Conservation (phyloP, 1,140 invertebrate species). For the Euschistus heros region DNA sequence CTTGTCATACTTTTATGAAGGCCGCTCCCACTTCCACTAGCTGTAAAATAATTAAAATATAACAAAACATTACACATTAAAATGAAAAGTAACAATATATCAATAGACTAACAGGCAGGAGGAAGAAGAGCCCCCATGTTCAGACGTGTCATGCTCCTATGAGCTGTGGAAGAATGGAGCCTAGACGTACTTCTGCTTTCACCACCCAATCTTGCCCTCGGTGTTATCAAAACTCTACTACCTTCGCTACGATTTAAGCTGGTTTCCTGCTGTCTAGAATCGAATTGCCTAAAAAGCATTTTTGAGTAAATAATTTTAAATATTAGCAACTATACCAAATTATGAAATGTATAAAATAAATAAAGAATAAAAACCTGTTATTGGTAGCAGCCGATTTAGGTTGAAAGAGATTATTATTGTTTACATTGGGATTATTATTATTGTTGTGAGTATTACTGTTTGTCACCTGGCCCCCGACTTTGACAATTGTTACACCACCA, state of each 20-base stretch:
- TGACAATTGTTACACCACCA: constrained; percentile 62
- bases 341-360: neutral
- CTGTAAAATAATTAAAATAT: constrained; percentile 20
- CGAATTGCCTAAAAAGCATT: too few relatives aligned
- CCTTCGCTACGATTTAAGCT: constrained; percentile 27
- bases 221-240: constrained; percentile 30
- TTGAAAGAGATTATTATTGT: constrained; percentile 14
- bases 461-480: constrained; percentile 45
- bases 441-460: constrained; percentile 18
- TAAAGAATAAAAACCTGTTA: neutral
- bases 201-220: constrained; percentile 34
- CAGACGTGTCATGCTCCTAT: constrained; percentile 59
- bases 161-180: constrained; percentile 52
- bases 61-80: constrained; percentile 8
- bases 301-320: too few relatives aligned
- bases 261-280: neutral
- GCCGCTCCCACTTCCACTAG: constrained; percentile 37
- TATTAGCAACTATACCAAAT: neutral
- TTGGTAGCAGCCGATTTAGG: neutral
- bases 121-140: constrained; percentile 43
- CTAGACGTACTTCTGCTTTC: constrained; percentile 57
- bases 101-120: constrained; percentile 21
- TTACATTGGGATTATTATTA: constrained; percentile 21
- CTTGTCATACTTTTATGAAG: constrained; percentile 73
- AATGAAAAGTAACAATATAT: constrained; percentile 9